A percentile compares a stretch with the other conserved stretches of the same genome.
Evolutionary conservation across 2,113 vertebrate species (phyloP).

Genomic region (Sapajus apella): DNA sequence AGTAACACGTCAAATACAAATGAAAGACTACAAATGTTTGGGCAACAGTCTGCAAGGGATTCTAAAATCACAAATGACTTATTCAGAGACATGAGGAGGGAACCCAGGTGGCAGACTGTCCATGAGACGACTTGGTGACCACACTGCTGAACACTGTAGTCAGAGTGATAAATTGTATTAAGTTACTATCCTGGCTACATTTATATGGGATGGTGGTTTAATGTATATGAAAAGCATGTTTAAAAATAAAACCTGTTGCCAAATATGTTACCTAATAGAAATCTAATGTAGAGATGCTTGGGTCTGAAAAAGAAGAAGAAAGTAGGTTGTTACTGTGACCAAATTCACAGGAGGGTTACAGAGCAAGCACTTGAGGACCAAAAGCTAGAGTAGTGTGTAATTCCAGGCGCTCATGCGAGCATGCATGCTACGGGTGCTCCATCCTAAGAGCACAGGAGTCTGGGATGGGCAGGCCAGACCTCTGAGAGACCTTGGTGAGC

Average conservation of each 20-base stretch:
- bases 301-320: background rate
- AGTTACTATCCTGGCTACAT: background rate
- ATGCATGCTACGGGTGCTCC: background rate
- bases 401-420: too few species aligned
- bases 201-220: background rate
- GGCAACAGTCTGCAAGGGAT: background rate
- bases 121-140: background rate
- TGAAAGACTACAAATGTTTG: background rate
- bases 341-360: too few species aligned
- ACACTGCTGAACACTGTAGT: background rate
- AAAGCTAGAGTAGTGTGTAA: rapidly evolving
- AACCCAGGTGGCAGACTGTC: background rate
- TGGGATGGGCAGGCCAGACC: background rate
- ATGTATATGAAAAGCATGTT: background rate
- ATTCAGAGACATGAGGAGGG: background rate
- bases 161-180: too few species aligned
- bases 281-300: too few species aligned
- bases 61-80: background rate
- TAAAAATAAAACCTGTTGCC: background rate
- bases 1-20: background rate
- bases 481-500: too few species aligned
- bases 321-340: background rate
- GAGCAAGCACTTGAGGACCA: background rate
- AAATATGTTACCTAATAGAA: background rate
- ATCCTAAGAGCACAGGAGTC: rapidly evolving